Evolutionary conservation across 2,888 invertebrate genomes (phyloP), one percentile per base, ranked within the genome.

Genomic region (Macaria liturata): DNA sequence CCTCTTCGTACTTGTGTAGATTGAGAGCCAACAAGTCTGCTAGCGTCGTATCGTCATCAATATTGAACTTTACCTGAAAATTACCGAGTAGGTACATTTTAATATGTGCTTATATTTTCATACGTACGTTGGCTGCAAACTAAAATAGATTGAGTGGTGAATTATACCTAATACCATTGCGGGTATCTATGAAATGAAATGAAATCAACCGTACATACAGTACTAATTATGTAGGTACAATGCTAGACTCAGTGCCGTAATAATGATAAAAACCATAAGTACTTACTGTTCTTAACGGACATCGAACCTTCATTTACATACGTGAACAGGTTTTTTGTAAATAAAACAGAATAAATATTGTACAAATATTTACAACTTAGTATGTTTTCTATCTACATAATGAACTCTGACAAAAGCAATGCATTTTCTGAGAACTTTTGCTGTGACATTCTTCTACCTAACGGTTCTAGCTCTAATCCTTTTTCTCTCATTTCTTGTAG

Each of bases 1-100:
- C 98, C 66, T 98, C 98, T 87, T 98, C 98, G 78, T 93, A 98
- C 73, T 98, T 95, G 83, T 99, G 98, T 1, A 99, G 93, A 76
- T 98, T 96, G 31, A 99, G 91, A 5, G 95, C 96, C 57, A 98
- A 89, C 50, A 99, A 93, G 80, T 98, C 98, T 30, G 96, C 95
- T 52, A 99, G 86, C 0, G 98, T 98, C 0, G 98, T 98, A 59
- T 94, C 94, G 57, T 96, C 96, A 71, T 95, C 94, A 93, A 97
- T 97, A 46, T 94, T 94, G 81, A 98, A 97, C 72, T 93, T 94
- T 3, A 96, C 95, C 95, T 96, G 9, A 50, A 53, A 61, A 44
- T 8, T 4, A 42, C 9, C n/a, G n/a, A n/a, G n/a, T n/a, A n/a
- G n/a, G 20, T 2, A 20, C 20, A 4, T 42, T 7, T 32, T 6